Conservation (phyloP, 2,113 vertebrate genomes). For the Chaetura pelagica region DNA sequence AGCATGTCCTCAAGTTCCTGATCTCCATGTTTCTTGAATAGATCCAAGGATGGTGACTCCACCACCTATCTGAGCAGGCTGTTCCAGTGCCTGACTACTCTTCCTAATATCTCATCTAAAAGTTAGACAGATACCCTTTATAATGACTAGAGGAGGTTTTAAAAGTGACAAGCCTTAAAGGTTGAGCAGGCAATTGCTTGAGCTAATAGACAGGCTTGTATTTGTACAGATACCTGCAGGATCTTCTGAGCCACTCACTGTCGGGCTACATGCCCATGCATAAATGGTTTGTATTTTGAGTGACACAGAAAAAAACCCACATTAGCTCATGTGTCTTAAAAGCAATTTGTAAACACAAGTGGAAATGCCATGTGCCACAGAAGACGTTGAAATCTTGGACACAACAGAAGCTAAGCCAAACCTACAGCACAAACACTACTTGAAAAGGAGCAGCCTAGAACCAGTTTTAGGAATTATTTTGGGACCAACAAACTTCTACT, state of each 20-base stretch:
- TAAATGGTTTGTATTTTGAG: neutral
- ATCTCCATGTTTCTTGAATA: no score
- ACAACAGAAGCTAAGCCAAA: neutral
- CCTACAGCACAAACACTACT: neutral
- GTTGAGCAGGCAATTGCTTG: neutral
- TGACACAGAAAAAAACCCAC: neutral
- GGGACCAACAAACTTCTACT: neutral
- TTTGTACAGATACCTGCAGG: neutral
- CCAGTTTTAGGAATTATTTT: neutral
- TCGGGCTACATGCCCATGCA: neutral
- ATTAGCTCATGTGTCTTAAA: neutral
- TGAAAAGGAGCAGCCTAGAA: neutral
- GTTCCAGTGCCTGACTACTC: no score
- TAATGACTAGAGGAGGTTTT: neutral
- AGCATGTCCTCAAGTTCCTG: no score
- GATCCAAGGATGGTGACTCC: no score
- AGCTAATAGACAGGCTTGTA: neutral
- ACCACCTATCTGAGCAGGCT: no score
- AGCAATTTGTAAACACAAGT: neutral
- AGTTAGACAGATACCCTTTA: neutral
- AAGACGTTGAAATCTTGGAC: neutral
- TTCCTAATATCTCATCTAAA: no score
- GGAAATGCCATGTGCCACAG: neutral
- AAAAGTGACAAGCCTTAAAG: neutral
- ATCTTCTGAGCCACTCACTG: neutral